Conservation (phyloP, 2,888 invertebrate genomes). For the Caenorhabditis wallacei region DNA sequence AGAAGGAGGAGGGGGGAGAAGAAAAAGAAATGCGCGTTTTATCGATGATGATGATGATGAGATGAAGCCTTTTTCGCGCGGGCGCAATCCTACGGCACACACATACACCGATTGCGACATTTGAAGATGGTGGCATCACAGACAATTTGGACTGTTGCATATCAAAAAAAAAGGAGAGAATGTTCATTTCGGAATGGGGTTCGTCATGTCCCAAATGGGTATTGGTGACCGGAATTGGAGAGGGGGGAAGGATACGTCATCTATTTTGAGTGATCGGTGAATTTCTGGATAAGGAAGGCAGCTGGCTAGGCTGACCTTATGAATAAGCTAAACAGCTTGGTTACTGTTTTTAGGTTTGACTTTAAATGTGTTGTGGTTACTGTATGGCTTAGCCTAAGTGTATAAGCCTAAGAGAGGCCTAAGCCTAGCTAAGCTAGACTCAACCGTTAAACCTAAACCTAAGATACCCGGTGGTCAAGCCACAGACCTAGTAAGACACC, state of each 20-base stretch:
- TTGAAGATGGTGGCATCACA: slow-evolving; percentile 11
- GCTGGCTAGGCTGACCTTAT: too few species aligned
- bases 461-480: too few species aligned
- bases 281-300: too few species aligned
- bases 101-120: slow-evolving; percentile 48
- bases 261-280: not conserved
- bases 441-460: too few species aligned
- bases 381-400: too few species aligned
- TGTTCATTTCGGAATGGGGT: not conserved
- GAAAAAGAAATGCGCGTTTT: slow-evolving; percentile 37
- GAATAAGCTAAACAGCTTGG: too few species aligned
- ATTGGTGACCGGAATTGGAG: slow-evolving; percentile 14
- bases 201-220: slow-evolving; percentile 8
- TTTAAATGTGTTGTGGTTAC: too few species aligned
- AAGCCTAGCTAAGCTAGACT: too few species aligned
- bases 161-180: slow-evolving; percentile 8
- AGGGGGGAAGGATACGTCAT: slow-evolving; percentile 1
- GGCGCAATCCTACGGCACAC: not conserved
- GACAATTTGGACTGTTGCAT: slow-evolving; percentile 47
- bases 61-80: slow-evolving; percentile 47
- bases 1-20: not conserved
- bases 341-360: too few species aligned
- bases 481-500: too few species aligned
- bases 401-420: too few species aligned
- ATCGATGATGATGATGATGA: slow-evolving; percentile 61